Conservation (phyloP, 2,888 invertebrate genomes). For the Machimus atricapillus region DNA sequence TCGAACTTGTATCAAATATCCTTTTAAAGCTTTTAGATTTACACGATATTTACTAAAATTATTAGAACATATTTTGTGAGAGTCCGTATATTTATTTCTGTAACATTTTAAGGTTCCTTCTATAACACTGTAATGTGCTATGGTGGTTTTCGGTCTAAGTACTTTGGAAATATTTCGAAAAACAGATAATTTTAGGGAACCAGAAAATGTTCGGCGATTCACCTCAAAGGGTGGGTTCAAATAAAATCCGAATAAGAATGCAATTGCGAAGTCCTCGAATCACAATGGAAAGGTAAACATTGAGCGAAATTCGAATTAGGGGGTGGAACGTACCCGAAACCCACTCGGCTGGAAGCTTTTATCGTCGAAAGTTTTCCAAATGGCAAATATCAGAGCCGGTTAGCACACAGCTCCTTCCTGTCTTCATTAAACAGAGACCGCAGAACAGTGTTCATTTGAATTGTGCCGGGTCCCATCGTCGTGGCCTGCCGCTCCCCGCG, state of each 20-base stretch:
- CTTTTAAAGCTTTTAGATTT: no score
- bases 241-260: background rate
- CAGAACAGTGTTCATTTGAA: constrained; percentile 47
- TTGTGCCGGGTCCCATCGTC: constrained; percentile 36
- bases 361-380: constrained; percentile 36
- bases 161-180: background rate
- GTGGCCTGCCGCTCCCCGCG: background rate
- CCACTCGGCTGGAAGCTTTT: constrained; percentile 31
- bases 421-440: constrained; percentile 46
- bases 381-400: constrained; percentile 39
- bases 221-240: background rate
- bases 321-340: background rate
- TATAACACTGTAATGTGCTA: background rate
- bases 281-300: background rate
- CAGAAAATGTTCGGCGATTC: background rate
- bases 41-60: no score
- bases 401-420: constrained; percentile 14
- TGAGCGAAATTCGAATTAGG: constrained; percentile 11
- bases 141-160: background rate
- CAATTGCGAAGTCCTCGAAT: background rate
- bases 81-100: no score
- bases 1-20: no score
- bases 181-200: background rate
- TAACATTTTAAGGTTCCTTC: background rate
- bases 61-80: no score